Evolutionary conservation across 2,797 vertebrate genomes (phyloP).

Genomic region (Masticophis lateralis): DNA sequence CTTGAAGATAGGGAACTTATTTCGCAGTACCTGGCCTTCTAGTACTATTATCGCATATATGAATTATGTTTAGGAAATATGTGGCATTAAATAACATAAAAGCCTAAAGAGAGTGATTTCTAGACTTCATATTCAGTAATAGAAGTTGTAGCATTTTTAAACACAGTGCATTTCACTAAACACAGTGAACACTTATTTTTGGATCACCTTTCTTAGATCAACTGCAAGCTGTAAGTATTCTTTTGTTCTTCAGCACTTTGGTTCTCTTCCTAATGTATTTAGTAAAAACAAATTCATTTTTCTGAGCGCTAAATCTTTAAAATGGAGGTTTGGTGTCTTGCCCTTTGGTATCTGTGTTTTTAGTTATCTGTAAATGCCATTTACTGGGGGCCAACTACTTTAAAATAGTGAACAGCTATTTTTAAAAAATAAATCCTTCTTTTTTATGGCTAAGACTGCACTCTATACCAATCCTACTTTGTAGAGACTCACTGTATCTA

Average conservation of each 20-base stretch:
- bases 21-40: neutral
- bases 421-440: neutral
- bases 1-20: slow-evolving; percentile 26
- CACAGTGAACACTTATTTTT: neutral
- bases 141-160: neutral
- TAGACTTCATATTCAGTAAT: neutral
- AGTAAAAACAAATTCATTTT: neutral
- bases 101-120: accelerated
- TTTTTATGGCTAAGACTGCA: neutral
- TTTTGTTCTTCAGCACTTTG: neutral
- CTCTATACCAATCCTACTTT: neutral
- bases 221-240: neutral
- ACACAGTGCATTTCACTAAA: neutral
- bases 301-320: neutral
- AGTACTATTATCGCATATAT: neutral
- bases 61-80: slow-evolving; percentile 6
- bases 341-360: neutral
- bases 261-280: neutral
- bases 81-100: slow-evolving; percentile 19
- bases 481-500: neutral
- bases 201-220: neutral
- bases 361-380: neutral
- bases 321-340: neutral
- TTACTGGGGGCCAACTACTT: neutral
- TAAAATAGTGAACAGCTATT: neutral